phyloP scores from a whole-genome alignment of 2,797 vertebrate species.

The Melanogrammus aeglefinus region DNA sequence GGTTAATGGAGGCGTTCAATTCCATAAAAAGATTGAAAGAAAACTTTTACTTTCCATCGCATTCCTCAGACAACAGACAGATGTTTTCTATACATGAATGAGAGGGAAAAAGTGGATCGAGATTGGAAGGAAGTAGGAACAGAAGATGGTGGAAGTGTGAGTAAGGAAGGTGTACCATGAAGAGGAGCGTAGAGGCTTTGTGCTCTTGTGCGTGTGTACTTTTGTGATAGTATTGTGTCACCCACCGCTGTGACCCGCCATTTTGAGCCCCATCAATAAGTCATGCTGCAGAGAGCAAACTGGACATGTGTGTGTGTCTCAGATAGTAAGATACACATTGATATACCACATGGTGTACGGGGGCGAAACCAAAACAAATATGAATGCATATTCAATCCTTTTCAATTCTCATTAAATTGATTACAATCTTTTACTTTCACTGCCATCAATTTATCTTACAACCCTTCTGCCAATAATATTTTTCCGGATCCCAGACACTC shows the following conservation, averaged over 20 bases:
- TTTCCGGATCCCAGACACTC: background rate
- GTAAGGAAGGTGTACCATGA: background rate
- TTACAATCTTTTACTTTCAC: background rate
- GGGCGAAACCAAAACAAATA: no score
- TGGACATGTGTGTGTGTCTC: conserved; percentile 12
- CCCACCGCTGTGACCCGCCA: conserved; percentile 56
- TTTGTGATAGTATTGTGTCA: conserved; percentile 47
- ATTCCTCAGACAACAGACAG: background rate
- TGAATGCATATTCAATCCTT: no score
- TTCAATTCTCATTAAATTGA: no score
- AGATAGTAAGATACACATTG: background rate
- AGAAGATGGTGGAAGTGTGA: background rate
- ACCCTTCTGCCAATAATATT: conserved; percentile 1
- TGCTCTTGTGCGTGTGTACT: conserved; percentile 26
- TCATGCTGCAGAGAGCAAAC: conserved; percentile 52
- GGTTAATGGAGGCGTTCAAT: background rate
- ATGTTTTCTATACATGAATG: background rate
- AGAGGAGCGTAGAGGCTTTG: conserved; percentile 1
- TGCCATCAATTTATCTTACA: background rate
- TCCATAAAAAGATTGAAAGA: no score
- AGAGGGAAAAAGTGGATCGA: background rate
- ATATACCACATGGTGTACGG: no score
- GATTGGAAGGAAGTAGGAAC: background rate
- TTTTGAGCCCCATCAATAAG: conserved; percentile 59
- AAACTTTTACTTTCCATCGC: background rate